Evolutionary conservation across 92 coral and sea anemone species (phyloP), one percentile per base, ranked within the genome.

Genomic region (Diadumene lineata): DNA sequence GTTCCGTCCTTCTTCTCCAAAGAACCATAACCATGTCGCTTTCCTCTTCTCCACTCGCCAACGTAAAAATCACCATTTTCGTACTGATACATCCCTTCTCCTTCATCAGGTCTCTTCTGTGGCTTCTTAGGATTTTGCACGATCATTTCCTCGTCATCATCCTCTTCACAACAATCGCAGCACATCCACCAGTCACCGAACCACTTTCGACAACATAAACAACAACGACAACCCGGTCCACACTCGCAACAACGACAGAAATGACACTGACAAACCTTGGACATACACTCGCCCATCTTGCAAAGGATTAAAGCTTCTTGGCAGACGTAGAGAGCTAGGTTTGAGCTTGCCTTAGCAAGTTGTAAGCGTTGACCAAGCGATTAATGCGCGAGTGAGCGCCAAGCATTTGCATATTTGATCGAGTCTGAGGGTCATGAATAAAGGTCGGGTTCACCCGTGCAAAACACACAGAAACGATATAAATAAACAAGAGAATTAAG

Each of bases 141-240:
- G 31, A 76, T 71, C 21, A 78, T 73, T 50, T 91, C 92, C 7
- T 89, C 94, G 18, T 91, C 97, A 17, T 71, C 80, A 34, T 74
- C 78, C 16, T 87, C 92, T 50, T 91, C 97, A 30, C 97, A 91
- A 60, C 97, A 91, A 56, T 91, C 97, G 30, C 93, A 76, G 19
- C 97, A 91, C 97, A 91, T 91, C 93, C 97, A 91, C 97, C 97
- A 91, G 23, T 91, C 97, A 6, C 97, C 97, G 21, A 89, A 91
- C 82, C 86, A 91, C 43, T 81, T 85, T 29, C 87, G 64, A 66
- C 97, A 91, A 43, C 90, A 91, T 16, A 74, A 76, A 71, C 97
- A 91, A 68, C 97, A 91, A 21, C 64, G 43, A 56, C 97, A 87
- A 6, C 67, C 56, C 0, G 90, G 87, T 3, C 97, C 97, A 60